Evolutionary conservation across 2,888 invertebrate species (phyloP), one percentile per base, ranked within the genome.

Genomic region (Drosophila putrida): DNA sequence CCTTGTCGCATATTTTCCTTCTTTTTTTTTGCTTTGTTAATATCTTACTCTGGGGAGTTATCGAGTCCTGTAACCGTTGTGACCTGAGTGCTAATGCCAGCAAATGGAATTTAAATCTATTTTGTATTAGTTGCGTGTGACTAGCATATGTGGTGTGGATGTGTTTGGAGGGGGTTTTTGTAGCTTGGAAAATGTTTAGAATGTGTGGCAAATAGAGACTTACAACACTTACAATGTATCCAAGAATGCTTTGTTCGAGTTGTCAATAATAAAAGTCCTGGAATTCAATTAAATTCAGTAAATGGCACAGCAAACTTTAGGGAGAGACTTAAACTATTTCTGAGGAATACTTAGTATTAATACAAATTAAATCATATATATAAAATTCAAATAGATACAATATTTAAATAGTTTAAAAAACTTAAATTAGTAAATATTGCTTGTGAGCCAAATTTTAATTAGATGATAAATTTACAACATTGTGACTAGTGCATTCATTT

Each of bases 31-130:
- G 6, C 31, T 49, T 57, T 43, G 58, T 36, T 67, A 41, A 71
- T 64, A 61, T 51, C 54, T 43, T 54, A 44, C 88, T 59, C 88
- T n/a, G 9, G 80, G 76, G 90, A 15, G 60, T 78, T 72, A 64
- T 78, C 43, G 62, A 61, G 80, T 70, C 53, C 50, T 64, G 64
- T 71, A 80, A 71, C 58, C 57, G 67, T 55, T 78, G 89, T 75
- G 88, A 87, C 82, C 78, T 67, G 89, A 71, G 89, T 88, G 82
- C 82, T 88, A 89, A 88, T 81, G 85, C 82, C 51, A 43, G 50
- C 68, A 82, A 89, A 83, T 83, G 88, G 90, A 89, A 83, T 83
- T 83, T 83, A 83, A 83, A 83, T 83, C 90, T 76, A 79, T 89
- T 89, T 83, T 71, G 90, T 82, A 89, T 83, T 82, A 65, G 65